Evolutionary conservation across 2,797 vertebrate species (phyloP).

Genomic region (Epinephelus coioides): DNA sequence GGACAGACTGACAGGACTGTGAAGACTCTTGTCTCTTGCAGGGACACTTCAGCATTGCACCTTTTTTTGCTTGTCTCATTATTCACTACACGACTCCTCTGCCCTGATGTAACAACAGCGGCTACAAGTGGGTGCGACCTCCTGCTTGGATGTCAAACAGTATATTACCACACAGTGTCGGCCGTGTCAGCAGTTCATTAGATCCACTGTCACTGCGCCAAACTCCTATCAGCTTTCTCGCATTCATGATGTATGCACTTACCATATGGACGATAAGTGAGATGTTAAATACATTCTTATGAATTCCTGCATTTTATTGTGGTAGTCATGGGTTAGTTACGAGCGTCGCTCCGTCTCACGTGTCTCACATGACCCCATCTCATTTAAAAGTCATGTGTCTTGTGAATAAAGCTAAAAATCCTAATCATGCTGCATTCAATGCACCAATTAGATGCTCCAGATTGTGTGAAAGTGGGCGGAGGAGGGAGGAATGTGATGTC

Average conservation of each 20-base stretch:
- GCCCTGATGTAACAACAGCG: conserved; percentile 1
- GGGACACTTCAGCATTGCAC: conserved; percentile 1
- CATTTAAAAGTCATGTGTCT: background rate
- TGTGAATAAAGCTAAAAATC: background rate
- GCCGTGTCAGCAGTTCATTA: conserved; percentile 51
- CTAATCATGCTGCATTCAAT: background rate
- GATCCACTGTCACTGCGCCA: conserved; percentile 1
- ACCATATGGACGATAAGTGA: background rate
- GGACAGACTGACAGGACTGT: too few species aligned
- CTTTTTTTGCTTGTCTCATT: background rate
- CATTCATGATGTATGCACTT: conserved; percentile 11
- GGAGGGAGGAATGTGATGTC: conserved; percentile 39
- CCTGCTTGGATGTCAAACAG: conserved; percentile 26
- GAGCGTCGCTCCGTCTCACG: background rate
- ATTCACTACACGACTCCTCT: conserved; percentile 5
- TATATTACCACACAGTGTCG: conserved; percentile 4
- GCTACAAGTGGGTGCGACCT: background rate
- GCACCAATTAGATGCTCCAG: conserved; percentile 9
- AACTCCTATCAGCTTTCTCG: conserved; percentile 35
- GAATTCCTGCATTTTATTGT: conserved; percentile 3
- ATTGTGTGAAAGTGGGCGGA: conserved; percentile 13
- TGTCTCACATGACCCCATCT: background rate
- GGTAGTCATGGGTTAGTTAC: background rate
- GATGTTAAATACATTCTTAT: conserved; percentile 5
- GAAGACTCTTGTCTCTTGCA: background rate